Conservation (phyloP, 2,888 invertebrate genomes). For the Ectobius pallidus region DNA sequence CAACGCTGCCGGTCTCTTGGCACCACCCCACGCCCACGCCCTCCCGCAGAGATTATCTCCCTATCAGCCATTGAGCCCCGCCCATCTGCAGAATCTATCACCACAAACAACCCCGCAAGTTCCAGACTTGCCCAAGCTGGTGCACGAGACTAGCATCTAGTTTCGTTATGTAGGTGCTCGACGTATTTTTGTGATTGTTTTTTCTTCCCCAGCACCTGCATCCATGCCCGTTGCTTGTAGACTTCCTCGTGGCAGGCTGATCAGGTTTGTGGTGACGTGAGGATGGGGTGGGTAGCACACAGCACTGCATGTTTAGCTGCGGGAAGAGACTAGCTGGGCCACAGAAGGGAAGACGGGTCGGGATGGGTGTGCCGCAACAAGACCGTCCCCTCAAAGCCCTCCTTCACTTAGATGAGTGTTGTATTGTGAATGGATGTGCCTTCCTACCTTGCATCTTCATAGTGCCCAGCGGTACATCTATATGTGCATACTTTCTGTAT, state of each 20-base stretch:
- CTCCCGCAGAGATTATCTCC: slow-evolving; percentile 43
- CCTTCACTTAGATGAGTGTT: slow-evolving; percentile 46
- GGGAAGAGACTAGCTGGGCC: slow-evolving; percentile 33
- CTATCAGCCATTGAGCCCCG: slow-evolving; percentile 44
- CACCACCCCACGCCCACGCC: slow-evolving; percentile 54
- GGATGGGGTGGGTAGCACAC: slow-evolving; percentile 39
- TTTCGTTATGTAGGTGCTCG: slow-evolving; percentile 34
- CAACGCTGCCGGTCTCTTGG: slow-evolving; percentile 43
- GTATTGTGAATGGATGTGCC: slow-evolving; percentile 46
- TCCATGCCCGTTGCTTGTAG: slow-evolving; percentile 34
- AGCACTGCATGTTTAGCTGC: slow-evolving; percentile 45
- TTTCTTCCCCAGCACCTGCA: slow-evolving; percentile 19
- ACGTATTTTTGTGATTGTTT: slow-evolving; percentile 14
- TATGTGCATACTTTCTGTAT: slow-evolving; percentile 40
- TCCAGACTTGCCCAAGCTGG: slow-evolving; percentile 65
- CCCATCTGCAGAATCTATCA: slow-evolving; percentile 45
- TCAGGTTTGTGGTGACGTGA: slow-evolving; percentile 44
- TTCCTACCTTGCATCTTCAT: slow-evolving; percentile 44
- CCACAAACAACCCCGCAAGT: slow-evolving; percentile 48
- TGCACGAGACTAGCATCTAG: slow-evolving; percentile 76
- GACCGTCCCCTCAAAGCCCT: slow-evolving; percentile 38
- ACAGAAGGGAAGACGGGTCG: slow-evolving; percentile 6
- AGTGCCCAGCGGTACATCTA: slow-evolving; percentile 40
- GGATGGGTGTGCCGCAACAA: slow-evolving; percentile 43
- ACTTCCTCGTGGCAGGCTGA: slow-evolving; percentile 42